Evolutionary conservation across 2,113 vertebrate genomes (phyloP), one percentile per base, ranked within the genome.

Genomic region (Ibidorhyncha struthersii): DNA sequence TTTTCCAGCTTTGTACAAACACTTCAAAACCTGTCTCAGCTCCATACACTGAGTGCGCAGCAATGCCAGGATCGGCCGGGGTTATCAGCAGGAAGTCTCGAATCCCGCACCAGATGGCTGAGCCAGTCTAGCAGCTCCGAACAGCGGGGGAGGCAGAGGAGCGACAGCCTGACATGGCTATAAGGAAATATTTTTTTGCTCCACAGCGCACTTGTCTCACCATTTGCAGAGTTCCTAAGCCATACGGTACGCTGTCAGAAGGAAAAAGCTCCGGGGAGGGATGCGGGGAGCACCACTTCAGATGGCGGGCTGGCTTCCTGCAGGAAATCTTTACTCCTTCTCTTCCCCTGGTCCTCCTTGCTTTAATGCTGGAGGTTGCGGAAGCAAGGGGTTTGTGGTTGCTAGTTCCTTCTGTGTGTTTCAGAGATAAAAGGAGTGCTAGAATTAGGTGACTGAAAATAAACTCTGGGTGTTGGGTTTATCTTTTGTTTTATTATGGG

Each of bases 91-190:
- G 79, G 76, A 89, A 82, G 65, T 38, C 95, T 89, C 19, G 2
- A 76, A 89, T 89, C 73, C 80, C 55, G 55, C 52, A 92, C 67
- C 95, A 97, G 94, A 95, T 96, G 95, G 86, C 77, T 84, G 89
- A 62, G 69, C 91, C 71, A 93, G 86, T 95, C 92, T 92, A 94
- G 92, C 89, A 89, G 89, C 94, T 96, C 88, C 53, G 55, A 82
- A 15, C 89, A 87, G 77, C 7, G 86, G 65, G 82, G 81, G 69
- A 97, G 83, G 86, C 82, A 93, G 84, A 94, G 87, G 49, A 95
- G 55, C 84, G 90, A 82, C 93, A 96, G 70, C 71, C 90, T 72
- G 56, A 80, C 73, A 76, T 8, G 41, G 74, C 53, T 85, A 3
- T 26, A 41, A 94, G 74, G 70, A 94, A 95, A 80, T 41, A 71